Percentiles rank a stretch among this genome's conserved stretches.
These are phyloP conservation scores for Dunckerocampus dactyliophorus DNA, from an alignment of 2,113 vertebrate genomes.

Conservation along the genomic window DNA sequence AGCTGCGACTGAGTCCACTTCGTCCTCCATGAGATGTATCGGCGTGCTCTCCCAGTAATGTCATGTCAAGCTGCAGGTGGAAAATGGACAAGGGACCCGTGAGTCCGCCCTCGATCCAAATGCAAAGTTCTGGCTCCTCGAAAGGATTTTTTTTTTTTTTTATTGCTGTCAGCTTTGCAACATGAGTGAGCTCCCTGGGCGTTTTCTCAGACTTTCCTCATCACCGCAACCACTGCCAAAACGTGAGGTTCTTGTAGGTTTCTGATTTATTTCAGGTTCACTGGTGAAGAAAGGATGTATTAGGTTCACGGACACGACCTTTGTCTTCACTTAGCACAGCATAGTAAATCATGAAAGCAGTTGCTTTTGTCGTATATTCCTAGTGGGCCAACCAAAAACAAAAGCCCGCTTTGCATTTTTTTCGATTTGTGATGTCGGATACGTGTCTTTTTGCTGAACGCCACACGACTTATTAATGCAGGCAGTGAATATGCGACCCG, in stretches of 20 bases:
- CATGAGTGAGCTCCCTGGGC: conserved; percentile 42
- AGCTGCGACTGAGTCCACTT: background rate
- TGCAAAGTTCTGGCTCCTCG: conserved; percentile 12
- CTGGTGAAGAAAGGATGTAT: conserved; percentile 11
- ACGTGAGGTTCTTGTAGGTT: conserved; percentile 36
- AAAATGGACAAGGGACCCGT: conserved; percentile 43
- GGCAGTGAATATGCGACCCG: background rate
- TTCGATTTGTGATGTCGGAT: background rate
- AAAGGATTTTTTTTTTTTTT: conserved; percentile 25
- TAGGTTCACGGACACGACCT: background rate
- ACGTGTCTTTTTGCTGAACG: background rate
- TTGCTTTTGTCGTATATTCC: background rate
- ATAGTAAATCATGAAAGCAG: background rate
- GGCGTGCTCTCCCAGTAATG: conserved; percentile 59
- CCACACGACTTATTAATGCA: background rate
- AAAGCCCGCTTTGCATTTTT: no score
- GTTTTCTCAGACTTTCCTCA: conserved; percentile 45
- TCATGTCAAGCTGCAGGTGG: conserved; percentile 71
- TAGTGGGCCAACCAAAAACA: background rate
- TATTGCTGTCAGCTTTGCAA: conserved; percentile 35
- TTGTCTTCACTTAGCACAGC: background rate
- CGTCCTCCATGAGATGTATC: background rate
- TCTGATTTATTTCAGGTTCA: conserved; percentile 37
- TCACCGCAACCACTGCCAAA: conserved; percentile 20
- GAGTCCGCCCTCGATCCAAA: conserved; percentile 37